A percentile compares a stretch with the other conserved stretches of the same genome.
Conservation (phyloP, 1,140 invertebrate species). For the Drosophila arizonae region DNA sequence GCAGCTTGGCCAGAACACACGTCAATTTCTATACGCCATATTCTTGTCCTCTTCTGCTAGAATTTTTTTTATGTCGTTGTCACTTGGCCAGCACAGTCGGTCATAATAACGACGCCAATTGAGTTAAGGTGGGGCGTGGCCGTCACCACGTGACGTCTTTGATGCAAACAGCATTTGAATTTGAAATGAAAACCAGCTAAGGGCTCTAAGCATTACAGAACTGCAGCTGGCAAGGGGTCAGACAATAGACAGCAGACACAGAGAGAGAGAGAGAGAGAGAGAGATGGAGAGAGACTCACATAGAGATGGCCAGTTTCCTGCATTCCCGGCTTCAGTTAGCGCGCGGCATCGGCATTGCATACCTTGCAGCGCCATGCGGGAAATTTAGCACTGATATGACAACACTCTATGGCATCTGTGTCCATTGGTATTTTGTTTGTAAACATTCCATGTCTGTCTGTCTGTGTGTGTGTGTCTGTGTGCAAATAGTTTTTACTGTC, state of each 20-base stretch:
- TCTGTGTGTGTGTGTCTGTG: slow-evolving; percentile 11
- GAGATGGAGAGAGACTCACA: background rate
- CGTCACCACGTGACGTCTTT: slow-evolving; percentile 52
- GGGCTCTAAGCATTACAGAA: slow-evolving; percentile 37
- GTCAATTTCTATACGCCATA: slow-evolving; percentile 7
- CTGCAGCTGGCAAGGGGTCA: slow-evolving; percentile 9
- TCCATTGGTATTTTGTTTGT: slow-evolving; percentile 77
- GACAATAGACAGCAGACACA: background rate
- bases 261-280: background rate
- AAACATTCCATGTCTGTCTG: slow-evolving; percentile 39
- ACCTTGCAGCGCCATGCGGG: slow-evolving; percentile 65
- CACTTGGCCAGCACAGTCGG: slow-evolving; percentile 44
- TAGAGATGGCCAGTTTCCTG: background rate
- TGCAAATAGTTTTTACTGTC: slow-evolving; percentile 69
- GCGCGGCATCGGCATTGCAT: slow-evolving; percentile 47
- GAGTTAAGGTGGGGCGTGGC: background rate
- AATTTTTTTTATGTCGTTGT: slow-evolving; percentile 54
- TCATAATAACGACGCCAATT: slow-evolving; percentile 30
- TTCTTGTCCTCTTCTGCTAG: too few relatives aligned
- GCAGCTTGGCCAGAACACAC: background rate
- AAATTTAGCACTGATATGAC: slow-evolving; percentile 65
- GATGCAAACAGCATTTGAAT: slow-evolving; percentile 78
- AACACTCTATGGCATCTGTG: slow-evolving; percentile 52
- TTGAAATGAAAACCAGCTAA: slow-evolving; percentile 71
- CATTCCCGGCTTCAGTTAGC: background rate